Conservation (phyloP, 2,888 invertebrate genomes). For the Drosophila infuscata region DNA sequence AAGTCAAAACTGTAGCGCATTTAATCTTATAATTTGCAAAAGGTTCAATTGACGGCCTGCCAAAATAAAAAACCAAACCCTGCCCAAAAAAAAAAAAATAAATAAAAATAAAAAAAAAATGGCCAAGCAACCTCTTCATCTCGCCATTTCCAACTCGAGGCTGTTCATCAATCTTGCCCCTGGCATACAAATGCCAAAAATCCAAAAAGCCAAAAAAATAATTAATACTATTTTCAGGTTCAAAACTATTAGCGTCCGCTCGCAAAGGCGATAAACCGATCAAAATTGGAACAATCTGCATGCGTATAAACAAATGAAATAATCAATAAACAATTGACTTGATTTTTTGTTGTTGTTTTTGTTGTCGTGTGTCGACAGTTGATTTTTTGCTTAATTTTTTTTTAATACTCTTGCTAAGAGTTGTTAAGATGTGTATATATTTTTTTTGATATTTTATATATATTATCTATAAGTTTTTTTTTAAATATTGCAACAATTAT, state of each 20-base stretch:
- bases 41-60: slow-evolving; percentile 46
- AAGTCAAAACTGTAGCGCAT: slow-evolving; percentile 42
- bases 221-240: slow-evolving; percentile 56
- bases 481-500: background rate
- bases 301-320: slow-evolving; percentile 53
- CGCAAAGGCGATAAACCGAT: slow-evolving; percentile 72
- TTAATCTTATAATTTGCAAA: slow-evolving; percentile 44
- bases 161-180: slow-evolving; percentile 58
- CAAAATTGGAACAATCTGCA: slow-evolving; percentile 72
- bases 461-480: background rate
- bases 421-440: background rate
- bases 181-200: slow-evolving; percentile 56
- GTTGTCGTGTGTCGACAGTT: slow-evolving; percentile 36
- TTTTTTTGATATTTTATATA: background rate
- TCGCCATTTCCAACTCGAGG: slow-evolving; percentile 6
- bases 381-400: slow-evolving; percentile 3
- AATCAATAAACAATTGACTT: slow-evolving; percentile 50
- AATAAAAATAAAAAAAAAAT: background rate
- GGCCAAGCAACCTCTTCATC: background rate
- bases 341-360: background rate
- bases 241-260: slow-evolving; percentile 73
- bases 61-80: slow-evolving; percentile 37
- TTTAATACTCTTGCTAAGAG: slow-evolving; percentile 9
- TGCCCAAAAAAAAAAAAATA: slow-evolving; percentile 25
- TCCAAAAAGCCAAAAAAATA: background rate